Evolutionary conservation across 2,888 invertebrate genomes (phyloP).

Genomic region (Cataglyphis rosenhaueri): DNA sequence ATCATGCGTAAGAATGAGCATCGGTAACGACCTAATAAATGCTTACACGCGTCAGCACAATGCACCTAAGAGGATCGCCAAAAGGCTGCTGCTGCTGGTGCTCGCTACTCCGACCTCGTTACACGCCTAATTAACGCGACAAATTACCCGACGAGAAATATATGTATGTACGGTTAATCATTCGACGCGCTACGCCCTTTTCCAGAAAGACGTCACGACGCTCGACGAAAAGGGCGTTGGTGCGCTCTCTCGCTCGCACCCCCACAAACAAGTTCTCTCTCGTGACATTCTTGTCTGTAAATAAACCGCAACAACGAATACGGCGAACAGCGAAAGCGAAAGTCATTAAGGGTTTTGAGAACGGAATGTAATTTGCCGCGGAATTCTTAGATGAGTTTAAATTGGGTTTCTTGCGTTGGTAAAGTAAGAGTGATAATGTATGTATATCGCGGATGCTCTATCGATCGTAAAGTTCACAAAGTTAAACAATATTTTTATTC

Average conservation of each 20-base stretch:
- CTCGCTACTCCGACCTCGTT: slow-evolving; percentile 72
- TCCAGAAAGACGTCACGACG: slow-evolving; percentile 59
- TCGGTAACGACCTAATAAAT: slow-evolving; percentile 77
- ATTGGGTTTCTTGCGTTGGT: slow-evolving; percentile 38
- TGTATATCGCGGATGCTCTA: not conserved
- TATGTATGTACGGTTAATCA: slow-evolving; percentile 77
- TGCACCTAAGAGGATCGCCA: slow-evolving; percentile 34
- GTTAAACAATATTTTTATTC: not conserved
- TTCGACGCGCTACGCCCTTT: slow-evolving; percentile 70
- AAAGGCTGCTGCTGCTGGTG: slow-evolving; percentile 60
- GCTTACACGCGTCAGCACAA: slow-evolving; percentile 50
- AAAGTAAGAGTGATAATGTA: slow-evolving; percentile 24
- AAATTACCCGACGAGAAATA: slow-evolving; percentile 80
- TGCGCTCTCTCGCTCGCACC: slow-evolving; percentile 9
- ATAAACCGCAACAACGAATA: slow-evolving; percentile 55
- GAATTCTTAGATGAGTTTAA: slow-evolving; percentile 53
- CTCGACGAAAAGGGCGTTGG: slow-evolving; percentile 68
- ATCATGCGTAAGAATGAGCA: slow-evolving; percentile 58
- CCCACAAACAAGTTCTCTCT: not conserved
- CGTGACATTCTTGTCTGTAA: slow-evolving; percentile 62
- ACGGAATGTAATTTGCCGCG: slow-evolving; percentile 67
- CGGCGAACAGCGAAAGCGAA: slow-evolving; percentile 53
- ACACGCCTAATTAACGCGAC: slow-evolving; percentile 83
- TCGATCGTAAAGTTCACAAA: not conserved
- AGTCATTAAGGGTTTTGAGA: slow-evolving; percentile 68